Percentiles rank a stretch among this genome's conserved stretches.
phyloP scores from a whole-genome alignment of 2,797 vertebrate genomes.

The Simalia tracyae region DNA sequence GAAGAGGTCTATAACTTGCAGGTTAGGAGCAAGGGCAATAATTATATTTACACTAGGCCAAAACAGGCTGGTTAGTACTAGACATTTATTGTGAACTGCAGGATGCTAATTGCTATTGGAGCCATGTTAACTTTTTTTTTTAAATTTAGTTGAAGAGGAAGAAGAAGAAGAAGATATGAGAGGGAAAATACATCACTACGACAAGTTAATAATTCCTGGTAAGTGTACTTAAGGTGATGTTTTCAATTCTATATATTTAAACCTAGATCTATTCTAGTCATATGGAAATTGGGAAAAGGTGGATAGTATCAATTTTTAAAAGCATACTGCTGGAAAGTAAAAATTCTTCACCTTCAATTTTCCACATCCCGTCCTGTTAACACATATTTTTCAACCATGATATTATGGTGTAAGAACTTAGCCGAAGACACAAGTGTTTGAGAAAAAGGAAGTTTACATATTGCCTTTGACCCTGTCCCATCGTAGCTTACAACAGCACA shows the following conservation, averaged over 20 bases:
- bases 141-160: constrained; percentile 74
- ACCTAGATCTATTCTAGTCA: not conserved
- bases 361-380: not conserved
- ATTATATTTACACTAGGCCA: not conserved
- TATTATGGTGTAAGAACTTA: not conserved
- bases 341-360: not conserved
- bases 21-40: not conserved
- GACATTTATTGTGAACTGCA: constrained; percentile 18
- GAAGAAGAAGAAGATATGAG: constrained; percentile 72
- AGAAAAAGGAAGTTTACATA: not conserved
- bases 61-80: not conserved
- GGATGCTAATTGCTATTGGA: not conserved
- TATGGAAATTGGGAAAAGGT: too few species aligned
- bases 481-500: not conserved
- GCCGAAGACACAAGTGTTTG: not conserved
- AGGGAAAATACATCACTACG: constrained; percentile 63
- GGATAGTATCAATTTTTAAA: not conserved
- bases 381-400: not conserved
- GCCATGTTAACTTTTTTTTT: constrained; percentile 9
- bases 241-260: not conserved
- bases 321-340: not conserved
- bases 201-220: constrained; percentile 84
- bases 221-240: constrained; percentile 17
- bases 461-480: not conserved
- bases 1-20: not conserved